Percentiles rank a stretch among this genome's conserved stretches.
These are phyloP conservation scores for Uloborus diversus DNA, from an alignment of 1,140 invertebrate genomes.

Conservation along the genomic window DNA sequence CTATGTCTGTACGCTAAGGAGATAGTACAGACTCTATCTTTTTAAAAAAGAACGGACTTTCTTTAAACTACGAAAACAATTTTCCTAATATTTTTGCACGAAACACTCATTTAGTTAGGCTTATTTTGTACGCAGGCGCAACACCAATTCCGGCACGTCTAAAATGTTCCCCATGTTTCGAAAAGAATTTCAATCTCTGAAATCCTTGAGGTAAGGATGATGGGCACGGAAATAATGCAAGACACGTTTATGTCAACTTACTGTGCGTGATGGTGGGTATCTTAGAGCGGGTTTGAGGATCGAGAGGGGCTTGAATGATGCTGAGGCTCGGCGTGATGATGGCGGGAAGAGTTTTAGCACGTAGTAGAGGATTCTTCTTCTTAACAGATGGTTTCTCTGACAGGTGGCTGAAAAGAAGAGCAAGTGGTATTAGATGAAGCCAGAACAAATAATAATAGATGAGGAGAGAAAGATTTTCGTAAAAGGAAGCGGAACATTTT, in stretches of 20 bases:
- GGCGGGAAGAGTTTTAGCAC: conserved; percentile 85
- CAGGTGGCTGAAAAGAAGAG: conserved; percentile 53
- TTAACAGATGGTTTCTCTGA: conserved; percentile 53
- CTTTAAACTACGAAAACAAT: too few species aligned
- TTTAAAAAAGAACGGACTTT: too few species aligned
- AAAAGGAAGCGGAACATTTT: conserved; percentile 3
- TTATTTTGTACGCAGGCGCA: too few species aligned
- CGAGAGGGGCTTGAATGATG: conserved; percentile 75
- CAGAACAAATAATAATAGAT: neutral
- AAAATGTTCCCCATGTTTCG: too few species aligned
- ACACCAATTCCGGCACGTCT: too few species aligned
- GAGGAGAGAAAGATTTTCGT: neutral
- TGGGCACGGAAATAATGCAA: neutral
- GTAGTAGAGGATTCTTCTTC: conserved; percentile 74
- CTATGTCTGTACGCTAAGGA: too few species aligned
- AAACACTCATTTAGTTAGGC: too few species aligned
- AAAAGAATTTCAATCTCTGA: too few species aligned
- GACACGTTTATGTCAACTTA: conserved; percentile 2
- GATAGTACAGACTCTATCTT: too few species aligned
- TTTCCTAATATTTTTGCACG: too few species aligned
- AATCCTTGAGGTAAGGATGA: neutral
- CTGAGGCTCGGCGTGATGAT: conserved; percentile 88
- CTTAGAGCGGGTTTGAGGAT: conserved; percentile 24
- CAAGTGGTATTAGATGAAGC: conserved; percentile 3
- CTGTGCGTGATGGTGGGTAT: conserved; percentile 49